A percentile compares a stretch with the other conserved stretches of the same genome.
Evolutionary conservation across 2,113 vertebrate genomes (phyloP).

Genomic region (Morone chrysops): DNA sequence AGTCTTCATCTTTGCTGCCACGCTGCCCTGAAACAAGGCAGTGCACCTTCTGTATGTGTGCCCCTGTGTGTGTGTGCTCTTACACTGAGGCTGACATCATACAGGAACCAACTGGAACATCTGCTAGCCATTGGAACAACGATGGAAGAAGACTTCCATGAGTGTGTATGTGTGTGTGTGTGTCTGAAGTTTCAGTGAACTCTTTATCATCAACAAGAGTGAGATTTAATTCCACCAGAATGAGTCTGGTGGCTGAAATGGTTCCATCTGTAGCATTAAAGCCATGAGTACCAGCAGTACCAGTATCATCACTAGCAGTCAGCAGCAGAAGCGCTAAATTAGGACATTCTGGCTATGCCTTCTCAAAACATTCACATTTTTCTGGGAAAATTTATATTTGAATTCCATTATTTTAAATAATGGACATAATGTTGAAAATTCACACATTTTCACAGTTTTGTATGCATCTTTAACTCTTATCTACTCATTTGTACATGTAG

Average conservation of each 20-base stretch:
- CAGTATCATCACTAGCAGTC: background rate
- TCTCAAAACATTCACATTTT: too few species aligned
- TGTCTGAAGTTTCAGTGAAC: slow-evolving; percentile 10
- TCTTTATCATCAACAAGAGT: background rate
- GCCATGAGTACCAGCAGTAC: background rate
- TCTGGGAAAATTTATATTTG: too few species aligned
- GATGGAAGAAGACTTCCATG: slow-evolving; percentile 4
- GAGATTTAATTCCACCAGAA: slow-evolving; percentile 2
- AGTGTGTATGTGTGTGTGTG: background rate
- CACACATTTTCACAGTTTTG: too few species aligned
- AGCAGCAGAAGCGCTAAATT: background rate
- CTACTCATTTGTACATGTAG: too few species aligned
- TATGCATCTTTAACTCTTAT: too few species aligned
- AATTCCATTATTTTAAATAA: too few species aligned
- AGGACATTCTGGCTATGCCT: too few species aligned
- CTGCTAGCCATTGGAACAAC: slow-evolving; percentile 27
- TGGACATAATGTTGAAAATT: too few species aligned
- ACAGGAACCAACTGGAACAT: slow-evolving; percentile 25
- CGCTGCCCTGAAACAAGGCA: background rate
- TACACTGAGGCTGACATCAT: slow-evolving; percentile 18
- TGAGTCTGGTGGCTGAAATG: background rate
- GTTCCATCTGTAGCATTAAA: background rate
- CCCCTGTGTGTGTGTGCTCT: background rate
- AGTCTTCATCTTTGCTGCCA: slow-evolving; percentile 10
- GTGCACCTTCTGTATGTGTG: background rate